A percentile compares a stretch with the other conserved stretches of the same genome.
Conservation (phyloP, 2,113 vertebrate genomes). For the Dasypus novemcinctus region DNA sequence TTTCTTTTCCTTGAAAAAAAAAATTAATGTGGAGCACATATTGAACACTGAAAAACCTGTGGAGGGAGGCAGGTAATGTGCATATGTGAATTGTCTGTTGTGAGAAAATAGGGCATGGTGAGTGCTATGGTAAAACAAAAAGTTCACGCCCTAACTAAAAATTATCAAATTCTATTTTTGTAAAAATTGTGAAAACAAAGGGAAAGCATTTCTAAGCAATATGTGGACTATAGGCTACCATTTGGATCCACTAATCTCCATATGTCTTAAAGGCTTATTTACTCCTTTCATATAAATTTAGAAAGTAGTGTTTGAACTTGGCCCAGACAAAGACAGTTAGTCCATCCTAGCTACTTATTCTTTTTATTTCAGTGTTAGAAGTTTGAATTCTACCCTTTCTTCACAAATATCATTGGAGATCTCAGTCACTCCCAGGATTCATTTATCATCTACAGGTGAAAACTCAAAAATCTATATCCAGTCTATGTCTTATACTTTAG, state of each 20-base stretch:
- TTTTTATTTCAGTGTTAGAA: not conserved
- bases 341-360: not conserved
- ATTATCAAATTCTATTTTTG: not conserved
- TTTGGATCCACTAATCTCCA: not conserved
- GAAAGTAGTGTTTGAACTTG: not conserved
- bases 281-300: not conserved
- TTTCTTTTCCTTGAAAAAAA: not conserved
- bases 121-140: not conserved
- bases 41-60: not conserved
- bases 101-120: not conserved
- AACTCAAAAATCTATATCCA: not conserved
- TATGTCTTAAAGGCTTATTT: not conserved
- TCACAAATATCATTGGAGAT: not conserved
- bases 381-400: not conserved
- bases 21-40: not conserved
- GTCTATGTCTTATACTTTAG: not conserved
- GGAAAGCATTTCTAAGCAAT: not conserved
- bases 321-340: not conserved
- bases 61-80: accelerated
- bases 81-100: not conserved
- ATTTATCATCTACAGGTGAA: not conserved
- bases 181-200: not conserved
- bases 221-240: too few species aligned
- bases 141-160: not conserved
- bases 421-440: not conserved